Evolutionary conservation across 2,888 invertebrate species (phyloP).

Genomic region (Ommatoiulus sabulosus): DNA sequence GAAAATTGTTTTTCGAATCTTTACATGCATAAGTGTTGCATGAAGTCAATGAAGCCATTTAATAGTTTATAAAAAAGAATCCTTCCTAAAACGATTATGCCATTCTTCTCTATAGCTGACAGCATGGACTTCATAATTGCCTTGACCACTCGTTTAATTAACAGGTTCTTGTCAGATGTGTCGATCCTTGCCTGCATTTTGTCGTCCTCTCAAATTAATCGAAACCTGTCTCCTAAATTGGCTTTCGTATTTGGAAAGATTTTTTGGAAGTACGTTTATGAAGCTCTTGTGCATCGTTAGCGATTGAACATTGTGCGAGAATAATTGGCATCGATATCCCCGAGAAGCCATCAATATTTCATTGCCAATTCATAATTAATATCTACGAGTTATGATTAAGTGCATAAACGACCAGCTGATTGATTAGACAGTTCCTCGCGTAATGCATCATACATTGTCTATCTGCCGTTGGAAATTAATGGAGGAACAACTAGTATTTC

Average conservation of each 20-base stretch:
- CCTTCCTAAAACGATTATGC: no score
- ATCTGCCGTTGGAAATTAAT: slow-evolving; percentile 14
- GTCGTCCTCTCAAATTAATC: neutral
- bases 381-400: slow-evolving; percentile 14
- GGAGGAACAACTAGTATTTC: slow-evolving; percentile 19
- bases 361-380: slow-evolving; percentile 11
- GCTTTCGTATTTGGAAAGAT: neutral
- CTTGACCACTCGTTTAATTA: slow-evolving; percentile 26
- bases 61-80: no score
- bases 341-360: neutral
- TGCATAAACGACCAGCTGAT: neutral
- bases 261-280: neutral
- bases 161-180: slow-evolving; percentile 4
- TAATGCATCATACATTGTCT: neutral
- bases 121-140: slow-evolving; percentile 11
- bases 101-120: neutral
- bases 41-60: no score
- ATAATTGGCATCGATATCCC: neutral
- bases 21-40: no score
- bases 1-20: no score
- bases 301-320: neutral
- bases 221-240: slow-evolving; percentile 25
- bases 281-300: neutral
- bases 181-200: neutral
- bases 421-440: neutral